Conservation (phyloP, 2,888 invertebrate genomes). For the Drosophila phalerata region DNA sequence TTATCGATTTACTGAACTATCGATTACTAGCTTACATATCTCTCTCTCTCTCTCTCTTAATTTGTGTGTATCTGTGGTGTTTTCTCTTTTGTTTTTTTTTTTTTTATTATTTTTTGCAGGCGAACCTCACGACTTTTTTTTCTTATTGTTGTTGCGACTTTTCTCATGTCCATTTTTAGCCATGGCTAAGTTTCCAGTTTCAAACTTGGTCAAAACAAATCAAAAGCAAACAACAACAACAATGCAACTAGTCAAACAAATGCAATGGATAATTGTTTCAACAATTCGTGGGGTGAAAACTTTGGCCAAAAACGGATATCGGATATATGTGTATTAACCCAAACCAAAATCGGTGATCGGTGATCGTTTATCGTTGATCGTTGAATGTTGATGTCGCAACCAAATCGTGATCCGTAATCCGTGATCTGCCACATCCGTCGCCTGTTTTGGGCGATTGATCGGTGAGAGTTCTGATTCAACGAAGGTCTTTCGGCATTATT, state of each 20-base stretch:
- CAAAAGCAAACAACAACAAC: slow-evolving; percentile 53
- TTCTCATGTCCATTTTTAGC: slow-evolving; percentile 76
- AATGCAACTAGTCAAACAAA: slow-evolving; percentile 37
- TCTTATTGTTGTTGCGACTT: slow-evolving; percentile 59
- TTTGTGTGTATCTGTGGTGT: slow-evolving; percentile 16
- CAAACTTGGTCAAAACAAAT: slow-evolving; percentile 70
- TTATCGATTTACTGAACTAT: not conserved
- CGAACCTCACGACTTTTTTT: slow-evolving; percentile 49
- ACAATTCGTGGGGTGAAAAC: slow-evolving; percentile 28
- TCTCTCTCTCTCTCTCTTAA: slow-evolving; percentile 10
- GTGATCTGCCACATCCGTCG: slow-evolving; percentile 11
- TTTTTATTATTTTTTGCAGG: slow-evolving; percentile 16
- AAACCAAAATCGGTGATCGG: slow-evolving; percentile 5
- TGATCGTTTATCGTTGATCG: slow-evolving; percentile 3
- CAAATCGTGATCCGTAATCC: slow-evolving; percentile 20
- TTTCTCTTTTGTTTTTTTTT: slow-evolving; percentile 45
- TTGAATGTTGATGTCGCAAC: slow-evolving; percentile 4
- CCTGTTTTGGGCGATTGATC: not conserved
- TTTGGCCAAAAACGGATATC: slow-evolving; percentile 42
- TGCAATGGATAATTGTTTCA: slow-evolving; percentile 61
- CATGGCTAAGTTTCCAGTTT: slow-evolving; percentile 76
- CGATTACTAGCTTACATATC: not conserved
- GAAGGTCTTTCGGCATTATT: not conserved
- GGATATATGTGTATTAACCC: slow-evolving; percentile 21
- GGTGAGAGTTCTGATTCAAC: slow-evolving; percentile 18